Base-by-base conservation (phyloP, 53 echinoderm and acorn worm species). In the Echinarachnius parma region DNA sequence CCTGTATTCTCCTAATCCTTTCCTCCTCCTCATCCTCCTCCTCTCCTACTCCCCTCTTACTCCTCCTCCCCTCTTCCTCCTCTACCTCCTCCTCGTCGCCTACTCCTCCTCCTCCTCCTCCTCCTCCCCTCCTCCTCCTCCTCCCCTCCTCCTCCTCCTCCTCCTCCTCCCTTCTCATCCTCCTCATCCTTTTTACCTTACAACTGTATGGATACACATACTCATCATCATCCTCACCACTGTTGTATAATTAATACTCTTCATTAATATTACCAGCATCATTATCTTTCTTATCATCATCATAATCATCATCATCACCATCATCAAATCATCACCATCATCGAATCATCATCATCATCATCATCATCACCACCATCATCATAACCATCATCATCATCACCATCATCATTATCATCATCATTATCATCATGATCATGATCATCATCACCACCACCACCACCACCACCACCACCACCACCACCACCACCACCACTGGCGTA, bases 391-490 rank as follows among this genome's bases (percentile, higher is more conserved):
- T 50, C 52, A 50, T 50, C 52, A 50, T 2, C 52, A 50, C 1
- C 52, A 50, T 50, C 52, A 50, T 1, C 52, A 50, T 50, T 22
- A 50, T 50, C 52, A 50, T 50, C 52, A 50, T 50, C 52, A 50
- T 1, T 0, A 14, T 50, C 2, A 32, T 61, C 34, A 0, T 61
- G 11, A 0, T 61, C 31, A 61, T 3, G 11, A 61, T 61, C 31
- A 61, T 61, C 34, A 32, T 36, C 31, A 37, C 28, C 62, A 61
- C 28, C 31, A 61, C 1, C 31, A 2, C 28, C 31, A 61, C 28
- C 1, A 32, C 28, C 62, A 32, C 29, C 3, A 32, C 29, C 64
- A 18, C 19, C 45, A 19, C 36, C 10, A 19, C n/a, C 0, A 64
- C 20, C 21, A 16, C 20, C 56, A 55, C 20, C 21, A 16, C 20